These are phyloP conservation scores for Neodiprion virginianus DNA, from an alignment of 1,140 invertebrate species.

Conservation along the genomic window DNA sequence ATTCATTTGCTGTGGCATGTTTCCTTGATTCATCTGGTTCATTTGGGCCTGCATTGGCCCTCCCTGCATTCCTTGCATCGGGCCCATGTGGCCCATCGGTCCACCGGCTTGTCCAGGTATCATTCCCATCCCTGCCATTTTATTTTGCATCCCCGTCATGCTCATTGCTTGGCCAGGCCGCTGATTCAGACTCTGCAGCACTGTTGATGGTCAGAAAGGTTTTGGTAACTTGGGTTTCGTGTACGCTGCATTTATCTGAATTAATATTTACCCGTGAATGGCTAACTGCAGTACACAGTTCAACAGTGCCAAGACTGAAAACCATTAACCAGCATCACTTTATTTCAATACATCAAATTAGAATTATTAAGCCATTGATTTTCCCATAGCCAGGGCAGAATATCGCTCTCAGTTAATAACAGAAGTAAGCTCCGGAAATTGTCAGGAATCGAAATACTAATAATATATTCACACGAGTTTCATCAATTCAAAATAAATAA, in stretches of 20 bases:
- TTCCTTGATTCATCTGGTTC: slow-evolving; percentile 53
- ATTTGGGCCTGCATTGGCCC: slow-evolving; percentile 58
- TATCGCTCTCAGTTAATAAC: no score
- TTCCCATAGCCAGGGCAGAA: no score
- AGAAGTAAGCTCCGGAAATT: no score
- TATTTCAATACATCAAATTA: no score
- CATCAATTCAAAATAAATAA: slow-evolving; percentile 8
- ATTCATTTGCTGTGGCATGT: slow-evolving; percentile 53
- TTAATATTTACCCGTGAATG: no score
- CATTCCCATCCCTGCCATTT: slow-evolving; percentile 60
- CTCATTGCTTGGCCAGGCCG: slow-evolving; percentile 66
- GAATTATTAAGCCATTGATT: no score
- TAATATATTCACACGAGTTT: slow-evolving; percentile 4
- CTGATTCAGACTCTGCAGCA: slow-evolving; percentile 69
- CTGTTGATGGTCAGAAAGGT: slow-evolving; percentile 39
- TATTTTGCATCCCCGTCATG: slow-evolving; percentile 67
- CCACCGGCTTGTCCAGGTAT: slow-evolving; percentile 55
- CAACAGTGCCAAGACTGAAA: no score
- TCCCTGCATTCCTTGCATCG: slow-evolving; percentile 53
- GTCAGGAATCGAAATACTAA: no score
- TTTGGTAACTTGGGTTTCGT: no score
- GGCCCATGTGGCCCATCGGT: slow-evolving; percentile 54
- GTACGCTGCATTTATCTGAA: no score
- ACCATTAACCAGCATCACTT: no score
- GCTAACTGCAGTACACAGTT: no score